phyloP scores from a whole-genome alignment of 2,888 invertebrate genomes.

The Drosophila engyochracea region DNA sequence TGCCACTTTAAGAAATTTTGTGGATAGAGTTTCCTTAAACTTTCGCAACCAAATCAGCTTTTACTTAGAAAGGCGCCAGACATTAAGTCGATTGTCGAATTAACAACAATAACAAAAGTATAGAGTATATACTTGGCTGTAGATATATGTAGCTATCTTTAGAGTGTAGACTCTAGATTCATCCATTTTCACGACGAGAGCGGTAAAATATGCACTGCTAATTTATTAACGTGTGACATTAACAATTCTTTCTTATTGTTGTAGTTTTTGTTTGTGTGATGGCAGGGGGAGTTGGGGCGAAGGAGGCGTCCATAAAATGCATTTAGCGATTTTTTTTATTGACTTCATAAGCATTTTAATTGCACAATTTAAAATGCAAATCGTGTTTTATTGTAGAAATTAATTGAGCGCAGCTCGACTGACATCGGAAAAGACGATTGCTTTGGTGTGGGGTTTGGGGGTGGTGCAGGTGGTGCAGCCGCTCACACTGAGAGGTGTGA shows the following conservation, averaged over 20 bases:
- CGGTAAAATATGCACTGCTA: slow-evolving; percentile 44
- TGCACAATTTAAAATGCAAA: slow-evolving; percentile 81
- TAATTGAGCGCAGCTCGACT: slow-evolving; percentile 71
- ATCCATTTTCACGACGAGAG: slow-evolving; percentile 14
- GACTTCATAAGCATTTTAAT: slow-evolving; percentile 81
- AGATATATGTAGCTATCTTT: neutral
- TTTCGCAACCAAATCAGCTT: slow-evolving; percentile 26
- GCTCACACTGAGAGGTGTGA: slow-evolving; percentile 16
- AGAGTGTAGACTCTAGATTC: slow-evolving; percentile 2
- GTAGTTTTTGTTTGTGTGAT: slow-evolving; percentile 15
- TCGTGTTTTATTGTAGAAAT: slow-evolving; percentile 76
- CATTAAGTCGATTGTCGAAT: slow-evolving; percentile 11
- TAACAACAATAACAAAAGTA: slow-evolving; percentile 6
- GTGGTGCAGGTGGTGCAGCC: slow-evolving; percentile 8
- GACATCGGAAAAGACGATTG: slow-evolving; percentile 55
- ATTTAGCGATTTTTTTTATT: slow-evolving; percentile 73
- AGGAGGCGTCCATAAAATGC: slow-evolving; percentile 68
- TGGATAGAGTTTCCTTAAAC: slow-evolving; percentile 16
- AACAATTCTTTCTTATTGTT: slow-evolving; percentile 53
- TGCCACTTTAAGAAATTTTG: slow-evolving; percentile 19
- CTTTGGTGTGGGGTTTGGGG: slow-evolving; percentile 1
- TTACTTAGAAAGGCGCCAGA: slow-evolving; percentile 48
- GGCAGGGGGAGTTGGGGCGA: slow-evolving; percentile 14
- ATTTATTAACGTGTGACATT: slow-evolving; percentile 76
- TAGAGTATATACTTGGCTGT: neutral